Base-by-base conservation (phyloP, 2,113 vertebrate genomes). In the Mellivora capensis region DNA sequence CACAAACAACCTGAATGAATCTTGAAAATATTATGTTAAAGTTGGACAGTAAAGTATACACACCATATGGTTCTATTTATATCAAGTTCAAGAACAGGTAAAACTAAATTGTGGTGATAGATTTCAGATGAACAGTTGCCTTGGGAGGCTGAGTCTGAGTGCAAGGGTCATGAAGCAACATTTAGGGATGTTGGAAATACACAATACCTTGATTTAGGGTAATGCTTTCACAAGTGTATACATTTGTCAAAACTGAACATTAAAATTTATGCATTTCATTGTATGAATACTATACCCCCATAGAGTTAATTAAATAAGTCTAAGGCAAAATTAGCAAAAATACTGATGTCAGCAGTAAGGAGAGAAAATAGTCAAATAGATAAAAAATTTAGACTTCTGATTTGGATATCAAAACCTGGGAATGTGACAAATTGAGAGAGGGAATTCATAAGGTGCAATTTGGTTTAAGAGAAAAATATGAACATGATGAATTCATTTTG, bases 81-180 rank as follows among this genome's bases (percentile, higher is more conserved):
- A 23, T 76, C 27, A 59, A 87, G 25, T 39, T 44, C 14, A 82
- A 31, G 20, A 64, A 62, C 11, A 42, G 9, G 14, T 42, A 29
- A 87, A 67, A 82, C 20, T 87, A 52, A 91, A 54, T 59, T 67
- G 3, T 67, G 47, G 3, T 15, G 0, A n/a, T 57, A 34, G 37
- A 67, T 4, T 2, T 39, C 9, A 74, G 11, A 39, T 34, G 34
- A 79, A 5, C 37, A 20, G 4, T 61, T 85, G 20, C 42, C 44
- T 61, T 80, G 42, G 44, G 9, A 31, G 4, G 20, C 17, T 71
- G 61, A 61, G 7, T 90, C 6, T 57, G 7, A 64, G 1, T 29
- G 3, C 10, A 61, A 64, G 37, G 10, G 3, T 39, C 18, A 57
- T 39, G 7, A 52, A 3, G 2, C 4, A n/a, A 9, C 4, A 20